These are phyloP conservation scores for Simalia tracyae DNA, from an alignment of 2,797 vertebrate genomes.

Conservation along the genomic window DNA sequence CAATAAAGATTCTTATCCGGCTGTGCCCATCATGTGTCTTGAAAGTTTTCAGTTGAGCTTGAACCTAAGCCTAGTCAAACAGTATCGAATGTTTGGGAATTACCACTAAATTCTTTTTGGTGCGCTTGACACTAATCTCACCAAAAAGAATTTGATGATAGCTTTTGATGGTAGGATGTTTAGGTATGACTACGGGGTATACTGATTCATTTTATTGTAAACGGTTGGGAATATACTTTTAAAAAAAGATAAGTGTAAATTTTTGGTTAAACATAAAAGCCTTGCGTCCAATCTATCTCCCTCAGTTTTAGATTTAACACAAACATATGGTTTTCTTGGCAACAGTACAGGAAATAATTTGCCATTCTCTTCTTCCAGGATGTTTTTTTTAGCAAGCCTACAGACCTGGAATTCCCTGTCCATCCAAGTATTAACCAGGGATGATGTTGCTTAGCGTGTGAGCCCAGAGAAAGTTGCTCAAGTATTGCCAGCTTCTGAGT, in stretches of 20 bases:
- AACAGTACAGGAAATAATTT: not conserved
- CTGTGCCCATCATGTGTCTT: not conserved
- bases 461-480: not conserved
- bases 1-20: too few species aligned
- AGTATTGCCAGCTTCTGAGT: not conserved
- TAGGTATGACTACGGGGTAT: not conserved
- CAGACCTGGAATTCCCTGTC: not conserved
- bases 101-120: not conserved
- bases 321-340: not conserved
- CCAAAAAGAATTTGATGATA: not conserved
- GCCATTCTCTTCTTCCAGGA: not conserved
- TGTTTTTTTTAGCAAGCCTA: not conserved
- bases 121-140: not conserved
- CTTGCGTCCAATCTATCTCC: not conserved
- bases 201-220: not conserved
- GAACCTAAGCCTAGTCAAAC: not conserved
- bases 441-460: not conserved
- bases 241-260: too few species aligned
- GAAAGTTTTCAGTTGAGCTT: not conserved
- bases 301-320: not conserved
- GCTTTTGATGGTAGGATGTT: not conserved
- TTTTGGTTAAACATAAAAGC: too few species aligned
- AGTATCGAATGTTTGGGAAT: not conserved
- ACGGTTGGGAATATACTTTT: not conserved
- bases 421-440: not conserved